Percentiles rank a stretch among this genome's conserved stretches.
Evolutionary conservation across 30 jellyfish, hydroid and myxozoan species (phyloP).

Genomic region (Aurelia aurita): DNA sequence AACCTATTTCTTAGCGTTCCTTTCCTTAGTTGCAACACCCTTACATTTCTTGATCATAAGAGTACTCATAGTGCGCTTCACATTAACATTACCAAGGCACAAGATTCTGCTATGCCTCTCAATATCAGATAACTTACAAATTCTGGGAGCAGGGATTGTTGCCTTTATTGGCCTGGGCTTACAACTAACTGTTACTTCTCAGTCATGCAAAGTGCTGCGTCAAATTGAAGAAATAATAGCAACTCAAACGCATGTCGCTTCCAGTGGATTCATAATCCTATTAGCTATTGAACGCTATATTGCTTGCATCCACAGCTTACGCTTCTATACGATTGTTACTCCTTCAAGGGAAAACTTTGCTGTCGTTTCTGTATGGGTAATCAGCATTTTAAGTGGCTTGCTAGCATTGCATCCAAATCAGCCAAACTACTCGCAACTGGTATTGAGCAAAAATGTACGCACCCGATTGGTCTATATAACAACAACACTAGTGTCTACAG

Average conservation of each 20-base stretch:
- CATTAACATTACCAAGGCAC: slow-evolving; percentile 26
- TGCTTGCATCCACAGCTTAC: slow-evolving; percentile 36
- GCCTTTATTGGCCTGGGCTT: background rate
- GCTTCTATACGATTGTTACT: slow-evolving; percentile 1
- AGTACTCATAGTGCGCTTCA: no score
- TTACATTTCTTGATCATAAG: no score
- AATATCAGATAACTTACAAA: background rate
- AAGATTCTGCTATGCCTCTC: slow-evolving; percentile 19
- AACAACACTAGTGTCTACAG: background rate
- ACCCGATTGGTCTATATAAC: background rate
- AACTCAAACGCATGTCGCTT: background rate
- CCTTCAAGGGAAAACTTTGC: background rate
- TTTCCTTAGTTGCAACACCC: no score
- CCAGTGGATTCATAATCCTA: slow-evolving; percentile 21
- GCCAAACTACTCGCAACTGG: background rate
- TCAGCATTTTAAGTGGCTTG: background rate
- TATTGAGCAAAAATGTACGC: background rate
- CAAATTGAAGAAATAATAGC: background rate
- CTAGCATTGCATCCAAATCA: background rate
- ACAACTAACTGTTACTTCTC: background rate
- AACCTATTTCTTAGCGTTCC: no score
- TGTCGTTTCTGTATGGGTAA: background rate
- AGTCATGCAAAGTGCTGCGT: slow-evolving; percentile 12
- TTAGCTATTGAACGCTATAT: slow-evolving; percentile 28
- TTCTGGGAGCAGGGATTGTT: background rate